A percentile compares a stretch with the other conserved stretches of the same genome.
phyloP scores from a whole-genome alignment of 2,797 vertebrate species.

The Dendrocincla fuliginosa region DNA sequence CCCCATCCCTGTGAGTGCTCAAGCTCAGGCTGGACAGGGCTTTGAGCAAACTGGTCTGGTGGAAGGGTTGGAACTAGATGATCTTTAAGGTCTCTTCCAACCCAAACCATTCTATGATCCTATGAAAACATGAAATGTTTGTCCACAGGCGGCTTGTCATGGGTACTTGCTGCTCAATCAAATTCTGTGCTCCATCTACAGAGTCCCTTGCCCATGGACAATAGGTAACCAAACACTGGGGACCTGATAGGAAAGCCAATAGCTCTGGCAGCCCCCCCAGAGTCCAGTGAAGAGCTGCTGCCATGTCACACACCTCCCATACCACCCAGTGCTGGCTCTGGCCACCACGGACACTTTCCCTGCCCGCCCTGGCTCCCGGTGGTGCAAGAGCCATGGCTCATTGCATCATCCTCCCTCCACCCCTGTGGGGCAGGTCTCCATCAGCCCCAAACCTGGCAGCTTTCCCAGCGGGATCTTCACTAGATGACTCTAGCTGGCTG shows the following conservation, averaged over 20 bases:
- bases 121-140: neutral
- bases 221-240: accelerated
- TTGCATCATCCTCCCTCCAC: conserved; percentile 25
- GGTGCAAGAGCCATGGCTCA: neutral
- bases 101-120: neutral
- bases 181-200: neutral
- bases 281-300: neutral
- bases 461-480: neutral
- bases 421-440: neutral
- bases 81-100: neutral
- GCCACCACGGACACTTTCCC: neutral
- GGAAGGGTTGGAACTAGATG: neutral
- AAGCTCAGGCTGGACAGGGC: neutral
- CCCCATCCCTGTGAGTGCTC: too few species aligned
- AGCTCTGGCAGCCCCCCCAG: neutral
- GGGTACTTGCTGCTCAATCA: accelerated
- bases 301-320: accelerated
- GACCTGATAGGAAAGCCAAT: neutral
- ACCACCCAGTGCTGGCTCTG: accelerated
- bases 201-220: neutral
- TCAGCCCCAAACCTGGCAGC: neutral
- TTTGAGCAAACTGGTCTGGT: neutral
- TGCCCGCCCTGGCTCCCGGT: accelerated
- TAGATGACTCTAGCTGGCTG: accelerated
- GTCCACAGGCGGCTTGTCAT: neutral